Conservation (phyloP, 2,888 invertebrate species). For the Philereme transversata region DNA sequence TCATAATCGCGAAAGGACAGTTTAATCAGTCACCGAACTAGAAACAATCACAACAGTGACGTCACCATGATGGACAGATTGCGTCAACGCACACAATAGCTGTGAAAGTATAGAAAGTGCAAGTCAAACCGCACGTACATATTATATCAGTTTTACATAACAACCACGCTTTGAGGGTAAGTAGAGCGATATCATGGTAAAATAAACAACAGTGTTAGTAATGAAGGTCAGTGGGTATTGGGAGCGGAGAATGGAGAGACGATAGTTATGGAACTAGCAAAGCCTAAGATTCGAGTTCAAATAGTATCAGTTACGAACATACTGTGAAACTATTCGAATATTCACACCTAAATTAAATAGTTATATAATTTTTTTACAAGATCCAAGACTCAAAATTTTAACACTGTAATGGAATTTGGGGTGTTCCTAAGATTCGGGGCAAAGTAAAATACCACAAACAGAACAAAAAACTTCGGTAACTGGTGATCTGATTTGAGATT, state of each 20-base stretch:
- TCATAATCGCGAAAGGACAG: too few species aligned
- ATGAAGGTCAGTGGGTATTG: conserved; percentile 41
- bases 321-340: too few species aligned
- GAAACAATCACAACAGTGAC: conserved; percentile 31
- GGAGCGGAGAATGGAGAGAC: conserved; percentile 3
- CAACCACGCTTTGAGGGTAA: conserved; percentile 75
- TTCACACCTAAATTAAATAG: too few species aligned
- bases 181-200: conserved; percentile 68
- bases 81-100: conserved; percentile 72
- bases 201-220: conserved; percentile 35
- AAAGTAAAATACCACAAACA: too few species aligned
- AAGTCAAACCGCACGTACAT: conserved; percentile 75
- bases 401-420: too few species aligned
- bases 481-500: too few species aligned
- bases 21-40: conserved; percentile 20
- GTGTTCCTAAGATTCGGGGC: too few species aligned
- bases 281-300: not conserved
- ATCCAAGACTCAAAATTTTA: too few species aligned
- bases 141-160: conserved; percentile 83
- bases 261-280: not conserved
- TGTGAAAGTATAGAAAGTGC: conserved; percentile 83
- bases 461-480: too few species aligned
- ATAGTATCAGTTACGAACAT: too few species aligned
- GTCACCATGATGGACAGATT: conserved; percentile 52
- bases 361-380: too few species aligned